Evolutionary conservation across 2,888 invertebrate genomes (phyloP), one percentile per base, ranked within the genome.

Genomic region (Acholoe squamosa): DNA sequence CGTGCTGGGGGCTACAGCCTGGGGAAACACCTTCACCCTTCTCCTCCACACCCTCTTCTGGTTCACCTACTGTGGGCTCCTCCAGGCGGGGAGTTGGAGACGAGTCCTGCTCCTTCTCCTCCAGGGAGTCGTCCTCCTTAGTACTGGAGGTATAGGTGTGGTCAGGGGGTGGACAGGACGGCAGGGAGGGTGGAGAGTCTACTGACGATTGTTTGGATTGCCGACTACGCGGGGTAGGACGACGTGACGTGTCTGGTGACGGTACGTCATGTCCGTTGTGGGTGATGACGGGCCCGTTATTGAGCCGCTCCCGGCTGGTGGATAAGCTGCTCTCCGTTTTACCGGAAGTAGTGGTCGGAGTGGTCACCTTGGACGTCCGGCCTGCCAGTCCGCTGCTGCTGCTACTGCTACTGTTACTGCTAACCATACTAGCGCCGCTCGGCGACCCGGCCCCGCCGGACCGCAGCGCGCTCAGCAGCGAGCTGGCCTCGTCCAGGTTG

Each of bases 1-100:
- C 92, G 92, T 94, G 95, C 43, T 91, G 91, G 71, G 52, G 86
- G n/a, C 52, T 52, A 31, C 43, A 14, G 19, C 16, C 28, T 28
- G 54, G 56, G 43, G 43, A 43, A 7, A 10, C 43, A 10, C 14
- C 61, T 5, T 28, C 71, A 14, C 3, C 28, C 28, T 28, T 25
- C 0, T 3, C 84, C 43, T 33, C 84, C 34, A 1, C 16, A 0
- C 7, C 84, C 84, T 33, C 34, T 22, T 14, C 84, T 7, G 52
- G 54, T 7, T 54, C 52, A 12, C 19, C 51, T 7, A 0, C 51
- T n/a, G 14, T 12, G n/a, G 54, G 25, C 1, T 52, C 88, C n/a
- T 88, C 88, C 28, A 16, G 19, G 52, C 14, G 56, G 22, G 31
- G 0, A 10, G 89, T 33, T 5, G 31, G 16, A 10, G 89, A 12